Conservation (phyloP, 2,113 vertebrate species). For the Laticauda colubrina region DNA sequence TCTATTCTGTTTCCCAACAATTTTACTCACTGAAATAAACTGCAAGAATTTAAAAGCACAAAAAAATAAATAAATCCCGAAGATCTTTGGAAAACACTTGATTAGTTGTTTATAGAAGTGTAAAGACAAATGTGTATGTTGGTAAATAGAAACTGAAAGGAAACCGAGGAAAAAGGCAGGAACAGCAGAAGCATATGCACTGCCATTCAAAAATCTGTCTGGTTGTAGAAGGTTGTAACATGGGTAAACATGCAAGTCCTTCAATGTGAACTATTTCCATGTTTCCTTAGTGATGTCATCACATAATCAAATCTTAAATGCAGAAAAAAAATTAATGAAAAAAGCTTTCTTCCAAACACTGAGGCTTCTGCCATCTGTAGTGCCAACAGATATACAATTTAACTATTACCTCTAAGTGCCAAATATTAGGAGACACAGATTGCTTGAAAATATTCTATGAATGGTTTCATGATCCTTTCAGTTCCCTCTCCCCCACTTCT, state of each 20-base stretch:
- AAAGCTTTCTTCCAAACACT: not conserved
- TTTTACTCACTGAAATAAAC: not conserved
- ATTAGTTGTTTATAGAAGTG: not conserved
- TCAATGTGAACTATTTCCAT: not conserved
- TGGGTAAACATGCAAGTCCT: not conserved
- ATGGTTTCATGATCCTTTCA: not conserved
- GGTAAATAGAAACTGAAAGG: not conserved
- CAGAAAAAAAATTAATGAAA: not conserved
- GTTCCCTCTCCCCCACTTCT: not conserved
- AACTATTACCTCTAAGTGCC: not conserved
- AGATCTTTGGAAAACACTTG: not conserved
- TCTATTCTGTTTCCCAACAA: not conserved
- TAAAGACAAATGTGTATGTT: not conserved
- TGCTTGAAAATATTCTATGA: not conserved
- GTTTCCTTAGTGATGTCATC: not conserved
- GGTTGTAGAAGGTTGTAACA: not conserved
- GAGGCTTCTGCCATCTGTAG: not conserved
- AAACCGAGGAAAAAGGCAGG: not conserved
- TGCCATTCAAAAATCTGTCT: not conserved
- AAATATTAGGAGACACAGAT: not conserved
- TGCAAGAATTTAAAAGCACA: not conserved
- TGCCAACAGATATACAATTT: not conserved
- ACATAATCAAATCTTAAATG: not conserved
- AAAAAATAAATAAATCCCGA: not conserved
- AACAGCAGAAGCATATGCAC: not conserved